Percentiles rank a stretch among this genome's conserved stretches.
phyloP scores from a whole-genome alignment of 2,888 invertebrate species.

The Agriopis leucophaearia region DNA sequence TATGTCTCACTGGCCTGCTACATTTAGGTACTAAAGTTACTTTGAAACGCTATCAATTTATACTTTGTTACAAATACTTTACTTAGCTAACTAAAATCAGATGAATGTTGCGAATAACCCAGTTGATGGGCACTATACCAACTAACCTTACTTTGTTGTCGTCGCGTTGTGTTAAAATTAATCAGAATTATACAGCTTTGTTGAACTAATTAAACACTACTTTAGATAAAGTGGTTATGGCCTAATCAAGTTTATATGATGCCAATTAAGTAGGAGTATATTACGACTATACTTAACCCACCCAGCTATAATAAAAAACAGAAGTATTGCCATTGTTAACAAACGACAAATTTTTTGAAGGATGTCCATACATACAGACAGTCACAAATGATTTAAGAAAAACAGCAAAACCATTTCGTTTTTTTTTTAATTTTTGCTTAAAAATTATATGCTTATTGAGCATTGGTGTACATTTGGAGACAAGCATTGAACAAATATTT shows the following conservation, averaged over 20 bases:
- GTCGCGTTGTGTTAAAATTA: slow-evolving; percentile 10
- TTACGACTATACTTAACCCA: too few relatives aligned
- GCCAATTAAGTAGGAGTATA: too few relatives aligned
- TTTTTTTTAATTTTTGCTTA: too few relatives aligned
- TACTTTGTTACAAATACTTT: slow-evolving; percentile 2
- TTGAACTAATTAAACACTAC: not conserved
- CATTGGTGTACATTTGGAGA: too few relatives aligned
- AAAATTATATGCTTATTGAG: too few relatives aligned
- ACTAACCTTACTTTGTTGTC: slow-evolving; percentile 11
- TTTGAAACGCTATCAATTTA: slow-evolving; percentile 3
- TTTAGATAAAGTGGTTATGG: not conserved
- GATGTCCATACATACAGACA: too few relatives aligned
- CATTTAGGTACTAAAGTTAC: not conserved
- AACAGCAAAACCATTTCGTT: too few relatives aligned
- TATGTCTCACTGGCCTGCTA: not conserved
- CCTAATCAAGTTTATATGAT: not conserved
- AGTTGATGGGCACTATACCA: not conserved
- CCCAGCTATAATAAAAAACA: too few relatives aligned
- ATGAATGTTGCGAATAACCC: slow-evolving; percentile 11
- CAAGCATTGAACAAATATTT: too few relatives aligned
- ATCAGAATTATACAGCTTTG: slow-evolving; percentile 6
- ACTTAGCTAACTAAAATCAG: slow-evolving; percentile 10
- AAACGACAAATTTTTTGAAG: too few relatives aligned
- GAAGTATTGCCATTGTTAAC: too few relatives aligned
- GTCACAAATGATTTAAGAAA: too few relatives aligned